Evolutionary conservation across 1,140 invertebrate genomes (phyloP).

Genomic region (Lethocerus indicus): DNA sequence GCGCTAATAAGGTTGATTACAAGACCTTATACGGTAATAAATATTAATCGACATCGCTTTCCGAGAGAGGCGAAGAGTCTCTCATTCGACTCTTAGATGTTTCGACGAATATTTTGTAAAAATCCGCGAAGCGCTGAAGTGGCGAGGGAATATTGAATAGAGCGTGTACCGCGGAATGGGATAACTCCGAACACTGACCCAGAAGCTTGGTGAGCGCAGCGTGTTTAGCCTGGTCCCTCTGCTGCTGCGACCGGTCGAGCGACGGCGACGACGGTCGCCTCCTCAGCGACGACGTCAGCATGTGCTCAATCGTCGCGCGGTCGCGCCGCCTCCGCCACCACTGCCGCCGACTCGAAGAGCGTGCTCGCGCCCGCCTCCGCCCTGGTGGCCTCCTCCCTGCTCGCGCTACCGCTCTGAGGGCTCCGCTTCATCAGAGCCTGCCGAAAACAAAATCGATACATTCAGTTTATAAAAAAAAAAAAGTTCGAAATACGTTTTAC

Average conservation of each 20-base stretch:
- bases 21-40: too few species aligned
- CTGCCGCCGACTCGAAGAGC: constrained; percentile 20
- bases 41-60: too few species aligned
- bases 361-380: constrained; percentile 2
- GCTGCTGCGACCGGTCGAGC: constrained; percentile 13
- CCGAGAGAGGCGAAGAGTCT: too few species aligned
- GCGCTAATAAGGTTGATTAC: too few species aligned
- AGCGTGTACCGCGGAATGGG: too few species aligned
- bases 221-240: constrained; percentile 32
- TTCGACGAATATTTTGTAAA: too few species aligned
- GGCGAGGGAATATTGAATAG: background rate
- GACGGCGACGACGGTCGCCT: constrained; percentile 51
- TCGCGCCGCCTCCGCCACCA: constrained; percentile 16
- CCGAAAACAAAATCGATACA: constrained; percentile 4
- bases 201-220: constrained; percentile 34
- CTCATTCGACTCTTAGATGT: too few species aligned
- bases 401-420: constrained; percentile 25
- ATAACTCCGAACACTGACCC: constrained; percentile 22
- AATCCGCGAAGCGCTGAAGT: too few species aligned
- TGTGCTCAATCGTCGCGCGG: constrained; percentile 22
- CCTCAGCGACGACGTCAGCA: constrained; percentile 41
- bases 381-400: constrained; percentile 12
- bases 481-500: too few species aligned
- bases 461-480: too few species aligned
- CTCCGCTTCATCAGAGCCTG: constrained; percentile 58